Conservation (phyloP, 1,140 invertebrate genomes). For the Magallana angulata region DNA sequence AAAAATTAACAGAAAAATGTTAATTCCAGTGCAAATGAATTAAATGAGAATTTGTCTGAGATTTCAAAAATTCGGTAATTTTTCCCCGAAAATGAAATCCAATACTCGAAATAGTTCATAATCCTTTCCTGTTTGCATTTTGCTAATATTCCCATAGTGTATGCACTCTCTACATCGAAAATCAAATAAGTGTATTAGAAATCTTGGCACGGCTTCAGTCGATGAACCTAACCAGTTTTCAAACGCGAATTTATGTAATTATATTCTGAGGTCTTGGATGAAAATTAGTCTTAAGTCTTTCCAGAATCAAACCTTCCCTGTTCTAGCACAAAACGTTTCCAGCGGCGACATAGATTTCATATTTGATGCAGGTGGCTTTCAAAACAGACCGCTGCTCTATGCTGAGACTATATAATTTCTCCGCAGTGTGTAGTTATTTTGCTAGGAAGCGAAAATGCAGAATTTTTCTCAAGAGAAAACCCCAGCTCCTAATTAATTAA, state of each 20-base stretch:
- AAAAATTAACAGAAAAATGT: too few species aligned
- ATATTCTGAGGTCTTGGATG: background rate
- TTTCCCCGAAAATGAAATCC: too few species aligned
- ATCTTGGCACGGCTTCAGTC: background rate
- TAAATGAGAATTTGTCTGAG: too few species aligned
- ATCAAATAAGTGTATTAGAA: background rate
- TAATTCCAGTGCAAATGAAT: too few species aligned
- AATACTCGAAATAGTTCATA: background rate
- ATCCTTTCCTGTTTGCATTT: background rate
- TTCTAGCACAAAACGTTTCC: background rate
- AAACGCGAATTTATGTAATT: constrained; percentile 4
- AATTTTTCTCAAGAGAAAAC: constrained; percentile 12
- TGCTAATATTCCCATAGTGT: background rate
- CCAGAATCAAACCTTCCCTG: background rate
- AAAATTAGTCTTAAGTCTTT: background rate
- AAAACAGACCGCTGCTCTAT: too few species aligned
- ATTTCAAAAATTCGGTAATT: too few species aligned
- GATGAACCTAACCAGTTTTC: background rate
- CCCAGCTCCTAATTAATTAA: constrained; percentile 22
- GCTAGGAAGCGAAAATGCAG: background rate
- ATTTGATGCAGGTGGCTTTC: background rate
- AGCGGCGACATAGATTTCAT: constrained; percentile 9
- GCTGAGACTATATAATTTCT: background rate
- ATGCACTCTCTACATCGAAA: background rate
- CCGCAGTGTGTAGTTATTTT: background rate